A percentile compares a stretch with the other conserved stretches of the same genome.
Evolutionary conservation across 2,797 vertebrate genomes (phyloP).

Genomic region (Borostomias antarcticus): DNA sequence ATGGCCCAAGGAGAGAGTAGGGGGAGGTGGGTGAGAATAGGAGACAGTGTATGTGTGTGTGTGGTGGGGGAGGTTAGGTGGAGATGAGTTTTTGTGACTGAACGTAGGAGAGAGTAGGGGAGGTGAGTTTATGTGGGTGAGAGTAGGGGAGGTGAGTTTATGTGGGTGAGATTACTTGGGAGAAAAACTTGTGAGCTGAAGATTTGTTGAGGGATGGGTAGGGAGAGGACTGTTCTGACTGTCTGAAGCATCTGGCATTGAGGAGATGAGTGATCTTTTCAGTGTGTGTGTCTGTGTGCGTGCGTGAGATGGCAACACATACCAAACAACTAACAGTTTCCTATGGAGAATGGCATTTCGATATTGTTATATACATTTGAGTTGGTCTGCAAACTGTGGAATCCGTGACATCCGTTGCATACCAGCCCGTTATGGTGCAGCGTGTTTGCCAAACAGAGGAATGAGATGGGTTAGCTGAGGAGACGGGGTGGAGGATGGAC

Average conservation of each 20-base stretch:
- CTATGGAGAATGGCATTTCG: too few species aligned
- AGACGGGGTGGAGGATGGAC: constrained; percentile 55
- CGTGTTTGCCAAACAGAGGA: constrained; percentile 48
- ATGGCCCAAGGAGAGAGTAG: too few species aligned
- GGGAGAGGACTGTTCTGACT: not conserved
- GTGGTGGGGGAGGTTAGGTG: not conserved
- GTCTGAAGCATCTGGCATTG: not conserved
- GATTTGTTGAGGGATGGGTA: not conserved
- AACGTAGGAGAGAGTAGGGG: constrained; percentile 3
- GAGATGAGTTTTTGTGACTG: not conserved
- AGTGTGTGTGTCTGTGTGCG: not conserved
- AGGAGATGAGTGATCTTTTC: not conserved
- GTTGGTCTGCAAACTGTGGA: too few species aligned
- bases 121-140: not conserved
- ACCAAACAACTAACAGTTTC: not conserved
- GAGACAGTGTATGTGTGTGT: not conserved
- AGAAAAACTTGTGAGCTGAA: not conserved
- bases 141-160: not conserved
- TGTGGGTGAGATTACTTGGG: not conserved
- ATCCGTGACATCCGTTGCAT: too few species aligned
- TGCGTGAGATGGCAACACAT: constrained; percentile 21
- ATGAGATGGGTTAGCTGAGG: constrained; percentile 65
- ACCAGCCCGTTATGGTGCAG: not conserved
- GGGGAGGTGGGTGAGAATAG: not conserved
- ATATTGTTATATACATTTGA: too few species aligned